Evolutionary conservation across 1,140 invertebrate genomes (phyloP).

Genomic region (Drosophila nigromelanica): DNA sequence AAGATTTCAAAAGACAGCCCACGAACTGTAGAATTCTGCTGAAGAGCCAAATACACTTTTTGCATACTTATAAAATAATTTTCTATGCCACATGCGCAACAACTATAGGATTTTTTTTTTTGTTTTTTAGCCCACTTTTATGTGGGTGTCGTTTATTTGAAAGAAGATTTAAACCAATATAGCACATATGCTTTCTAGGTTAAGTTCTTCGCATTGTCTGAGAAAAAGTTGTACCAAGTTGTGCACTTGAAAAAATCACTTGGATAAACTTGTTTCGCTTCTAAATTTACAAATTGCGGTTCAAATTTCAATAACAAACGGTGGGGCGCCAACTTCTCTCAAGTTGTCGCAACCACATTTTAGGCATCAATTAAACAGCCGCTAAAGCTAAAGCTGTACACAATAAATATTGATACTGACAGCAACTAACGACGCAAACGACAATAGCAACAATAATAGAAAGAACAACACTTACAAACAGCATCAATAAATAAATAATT

Average conservation of each 20-base stretch:
- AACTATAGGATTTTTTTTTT: slow-evolving; percentile 13
- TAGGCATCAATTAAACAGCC: slow-evolving; percentile 70
- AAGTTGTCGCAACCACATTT: slow-evolving; percentile 60
- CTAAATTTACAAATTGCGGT: slow-evolving; percentile 57
- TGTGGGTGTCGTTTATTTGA: slow-evolving; percentile 39
- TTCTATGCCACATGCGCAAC: slow-evolving; percentile 54
- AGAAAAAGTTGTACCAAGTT: slow-evolving; percentile 14
- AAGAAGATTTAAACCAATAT: slow-evolving; percentile 8
- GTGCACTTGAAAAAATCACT: slow-evolving; percentile 48
- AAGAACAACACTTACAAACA: slow-evolving; percentile 16
- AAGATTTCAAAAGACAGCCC: slow-evolving; percentile 39
- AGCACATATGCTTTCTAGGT: slow-evolving; percentile 47
- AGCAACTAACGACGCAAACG: slow-evolving; percentile 16
- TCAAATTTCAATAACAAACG: slow-evolving; percentile 52
- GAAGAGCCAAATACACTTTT: slow-evolving; percentile 8
- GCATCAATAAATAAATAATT: slow-evolving; percentile 64
- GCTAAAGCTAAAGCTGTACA: slow-evolving; percentile 36
- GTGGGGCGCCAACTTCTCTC: slow-evolving; percentile 52
- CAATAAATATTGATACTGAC: slow-evolving; percentile 58
- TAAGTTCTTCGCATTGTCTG: slow-evolving; percentile 27
- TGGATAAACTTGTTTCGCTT: slow-evolving; percentile 54
- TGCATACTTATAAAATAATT: slow-evolving; percentile 24
- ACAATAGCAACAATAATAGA: slow-evolving; percentile 1
- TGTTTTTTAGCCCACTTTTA: background rate
- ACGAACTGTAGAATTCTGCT: slow-evolving; percentile 2